These are phyloP conservation scores for Phrynocephalus vlangalii DNA, from an alignment of 2,797 vertebrate genomes.

Conservation along the genomic window DNA sequence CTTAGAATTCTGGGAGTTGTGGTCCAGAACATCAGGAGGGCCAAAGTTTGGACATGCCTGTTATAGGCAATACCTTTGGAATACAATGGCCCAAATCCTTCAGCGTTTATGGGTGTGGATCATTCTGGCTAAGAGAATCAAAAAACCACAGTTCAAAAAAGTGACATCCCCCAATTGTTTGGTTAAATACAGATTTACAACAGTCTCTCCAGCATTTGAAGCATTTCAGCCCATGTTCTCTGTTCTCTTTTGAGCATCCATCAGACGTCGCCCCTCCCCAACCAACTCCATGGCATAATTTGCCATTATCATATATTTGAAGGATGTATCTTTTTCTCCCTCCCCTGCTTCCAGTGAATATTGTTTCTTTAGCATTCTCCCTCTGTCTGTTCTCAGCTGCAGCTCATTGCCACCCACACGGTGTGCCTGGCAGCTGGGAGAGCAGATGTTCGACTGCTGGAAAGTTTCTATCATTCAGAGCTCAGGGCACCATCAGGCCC, in stretches of 20 bases:
- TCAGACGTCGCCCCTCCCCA: accelerated
- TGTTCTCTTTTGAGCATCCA: background rate
- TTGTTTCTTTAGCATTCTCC: constrained; percentile 17
- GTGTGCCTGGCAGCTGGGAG: constrained; percentile 47
- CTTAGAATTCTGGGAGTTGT: too few relatives aligned
- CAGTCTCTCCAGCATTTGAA: background rate
- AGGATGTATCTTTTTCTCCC: background rate
- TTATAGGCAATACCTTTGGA: too few relatives aligned
- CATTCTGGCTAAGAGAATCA: too few relatives aligned
- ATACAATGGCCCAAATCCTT: too few relatives aligned
- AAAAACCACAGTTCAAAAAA: too few relatives aligned
- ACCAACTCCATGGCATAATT: background rate
- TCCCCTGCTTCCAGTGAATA: constrained; percentile 31
- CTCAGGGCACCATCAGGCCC: constrained; percentile 43
- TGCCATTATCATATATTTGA: background rate
- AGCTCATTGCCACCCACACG: constrained; percentile 29
- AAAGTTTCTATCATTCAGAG: constrained; percentile 53
- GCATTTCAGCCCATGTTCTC: background rate
- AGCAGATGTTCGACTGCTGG: constrained; percentile 58
- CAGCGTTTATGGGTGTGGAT: too few relatives aligned
- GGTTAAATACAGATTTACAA: background rate
- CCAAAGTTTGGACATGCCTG: too few relatives aligned
- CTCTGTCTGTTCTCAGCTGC: constrained; percentile 11
- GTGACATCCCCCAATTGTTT: too few relatives aligned
- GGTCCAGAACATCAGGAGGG: too few relatives aligned